Evolutionary conservation across 2,113 vertebrate genomes (phyloP).

Genomic region (Camelus dromedarius): DNA sequence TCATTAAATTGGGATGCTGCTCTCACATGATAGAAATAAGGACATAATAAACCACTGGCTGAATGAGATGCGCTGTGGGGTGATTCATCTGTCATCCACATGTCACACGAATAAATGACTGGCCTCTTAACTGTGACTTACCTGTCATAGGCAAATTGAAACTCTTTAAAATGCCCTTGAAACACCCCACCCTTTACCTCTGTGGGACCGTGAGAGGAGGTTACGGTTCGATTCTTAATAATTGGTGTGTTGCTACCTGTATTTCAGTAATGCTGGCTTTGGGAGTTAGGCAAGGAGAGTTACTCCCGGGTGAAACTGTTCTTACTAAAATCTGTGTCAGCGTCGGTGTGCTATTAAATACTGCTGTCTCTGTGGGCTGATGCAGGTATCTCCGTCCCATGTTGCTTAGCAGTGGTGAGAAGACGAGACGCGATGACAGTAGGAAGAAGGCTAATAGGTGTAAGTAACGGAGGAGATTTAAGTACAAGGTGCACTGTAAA

Average conservation of each 20-base stretch:
- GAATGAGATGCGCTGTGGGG: background rate
- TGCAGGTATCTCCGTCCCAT: slow-evolving; percentile 53
- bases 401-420: slow-evolving; percentile 64
- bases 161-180: background rate
- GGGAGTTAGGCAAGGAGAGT: background rate
- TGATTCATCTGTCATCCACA: background rate
- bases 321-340: slow-evolving; percentile 69
- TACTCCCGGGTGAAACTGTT: slow-evolving; percentile 35
- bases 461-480: slow-evolving; percentile 71
- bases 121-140: background rate
- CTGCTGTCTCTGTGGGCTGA: slow-evolving; percentile 73
- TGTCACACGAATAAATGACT: background rate
- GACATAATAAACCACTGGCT: slow-evolving; percentile 17
- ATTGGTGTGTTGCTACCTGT: background rate
- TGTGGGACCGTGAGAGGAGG: background rate
- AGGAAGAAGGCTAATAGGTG: slow-evolving; percentile 73
- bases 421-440: slow-evolving; percentile 50
- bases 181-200: background rate
- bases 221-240: background rate
- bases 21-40: slow-evolving; percentile 63
- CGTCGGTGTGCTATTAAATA: background rate
- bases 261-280: background rate
- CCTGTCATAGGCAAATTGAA: background rate
- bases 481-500: slow-evolving; percentile 71
- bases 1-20: slow-evolving; percentile 37